Conservation (phyloP, 1,140 invertebrate genomes). For the Cardiocondyla obscurior region DNA sequence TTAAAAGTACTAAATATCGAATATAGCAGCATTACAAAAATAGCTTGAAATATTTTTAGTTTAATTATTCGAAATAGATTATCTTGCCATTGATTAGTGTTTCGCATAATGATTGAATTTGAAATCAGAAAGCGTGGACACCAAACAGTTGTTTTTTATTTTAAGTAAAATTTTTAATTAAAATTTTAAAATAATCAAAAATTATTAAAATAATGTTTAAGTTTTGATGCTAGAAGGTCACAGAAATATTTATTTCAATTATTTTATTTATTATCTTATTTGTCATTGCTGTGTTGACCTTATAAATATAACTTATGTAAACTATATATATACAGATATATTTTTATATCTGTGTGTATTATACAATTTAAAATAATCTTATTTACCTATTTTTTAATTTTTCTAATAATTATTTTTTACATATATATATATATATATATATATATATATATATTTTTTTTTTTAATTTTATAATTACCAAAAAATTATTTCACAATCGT, state of each 20-base stretch:
- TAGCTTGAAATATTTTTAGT: background rate
- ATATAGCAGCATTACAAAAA: background rate
- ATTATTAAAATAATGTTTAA: background rate
- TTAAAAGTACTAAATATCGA: background rate
- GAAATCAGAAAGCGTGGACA: conserved; percentile 30
- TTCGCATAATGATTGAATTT: background rate
- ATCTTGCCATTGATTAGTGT: background rate
- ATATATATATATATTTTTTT: too few species aligned
- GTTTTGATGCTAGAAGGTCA: background rate
- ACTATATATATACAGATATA: background rate
- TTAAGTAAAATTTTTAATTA: too few species aligned
- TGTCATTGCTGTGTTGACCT: background rate
- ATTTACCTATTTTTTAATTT: too few species aligned
- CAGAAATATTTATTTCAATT: background rate
- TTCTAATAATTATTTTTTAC: too few species aligned
- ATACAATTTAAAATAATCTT: too few species aligned
- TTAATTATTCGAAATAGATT: background rate
- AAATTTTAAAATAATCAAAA: background rate
- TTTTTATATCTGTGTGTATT: too few species aligned
- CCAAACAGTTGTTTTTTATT: background rate
- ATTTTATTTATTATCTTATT: background rate
- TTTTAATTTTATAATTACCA: too few species aligned
- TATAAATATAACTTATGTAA: background rate
- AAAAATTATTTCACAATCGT: too few species aligned
- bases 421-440: too few species aligned